These are phyloP conservation scores for Archocentrus centrarchus DNA, from an alignment of 2,113 vertebrate species.

Conservation along the genomic window DNA sequence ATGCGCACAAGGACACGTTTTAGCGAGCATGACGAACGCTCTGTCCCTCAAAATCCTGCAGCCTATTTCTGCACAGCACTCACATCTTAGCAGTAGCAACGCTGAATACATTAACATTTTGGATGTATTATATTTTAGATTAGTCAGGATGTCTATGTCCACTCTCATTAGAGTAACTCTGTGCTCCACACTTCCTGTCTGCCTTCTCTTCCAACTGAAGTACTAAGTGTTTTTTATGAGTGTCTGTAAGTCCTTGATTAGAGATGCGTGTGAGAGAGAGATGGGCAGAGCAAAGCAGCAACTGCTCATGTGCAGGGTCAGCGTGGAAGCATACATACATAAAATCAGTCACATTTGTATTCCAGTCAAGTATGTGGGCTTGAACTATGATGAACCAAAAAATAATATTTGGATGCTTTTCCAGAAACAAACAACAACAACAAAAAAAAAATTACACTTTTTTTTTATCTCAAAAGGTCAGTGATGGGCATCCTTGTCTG, in stretches of 20 bases:
- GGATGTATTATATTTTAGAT: conserved; percentile 61
- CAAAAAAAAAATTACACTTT: too few relatives aligned
- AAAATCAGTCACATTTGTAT: conserved; percentile 47
- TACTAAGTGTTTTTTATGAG: neutral
- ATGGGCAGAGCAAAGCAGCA: neutral
- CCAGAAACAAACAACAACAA: neutral
- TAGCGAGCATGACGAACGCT: conserved; percentile 20
- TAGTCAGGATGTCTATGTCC: conserved; percentile 55
- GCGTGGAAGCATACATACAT: neutral
- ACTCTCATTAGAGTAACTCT: conserved; percentile 52
- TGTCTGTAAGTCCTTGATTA: neutral
- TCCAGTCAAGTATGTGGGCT: neutral
- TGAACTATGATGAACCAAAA: neutral
- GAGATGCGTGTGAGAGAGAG: neutral
- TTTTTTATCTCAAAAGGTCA: neutral
- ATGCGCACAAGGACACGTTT: conserved; percentile 15
- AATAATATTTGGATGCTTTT: neutral
- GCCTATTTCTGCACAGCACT: conserved; percentile 19
- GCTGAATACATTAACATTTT: conserved; percentile 74
- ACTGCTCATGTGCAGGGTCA: conserved; percentile 1
- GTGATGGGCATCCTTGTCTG: conserved; percentile 1
- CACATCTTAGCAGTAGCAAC: conserved; percentile 16
- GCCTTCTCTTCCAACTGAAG: neutral
- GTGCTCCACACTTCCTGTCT: conserved; percentile 15
- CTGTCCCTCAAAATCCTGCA: conserved; percentile 13